Evolutionary conservation across 2,888 invertebrate species (phyloP), one percentile per base, ranked within the genome.

Genomic region (Rhamphomyia laevipes): DNA sequence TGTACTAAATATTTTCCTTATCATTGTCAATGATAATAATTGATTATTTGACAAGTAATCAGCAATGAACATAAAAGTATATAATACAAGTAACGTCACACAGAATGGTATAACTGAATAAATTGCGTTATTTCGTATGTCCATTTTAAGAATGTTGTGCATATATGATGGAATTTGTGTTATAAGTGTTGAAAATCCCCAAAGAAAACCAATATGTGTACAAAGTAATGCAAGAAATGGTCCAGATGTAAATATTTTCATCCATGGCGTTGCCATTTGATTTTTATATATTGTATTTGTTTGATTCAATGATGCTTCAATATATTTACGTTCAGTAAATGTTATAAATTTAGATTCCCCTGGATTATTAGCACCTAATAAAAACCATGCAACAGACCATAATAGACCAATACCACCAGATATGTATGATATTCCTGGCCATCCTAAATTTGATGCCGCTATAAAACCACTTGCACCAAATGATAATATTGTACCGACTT

Each of bases 91-190:
- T 67, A 75, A 86, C 73, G 86, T 84, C 0, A 77, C 75, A 17
- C 86, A 67, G 63, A 89, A 88, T 0, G 86, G 86, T 23, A 85
- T 62, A 0, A 84, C 78, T 0, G 85, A 85, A 0, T 84, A 63
- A 7, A 80, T 57, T 4, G 84, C 83, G 58, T 83, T 84, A 76
- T 77, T 70, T 64, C 82, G 78, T 18, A 89, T 82, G 49, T 87
- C 74, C 58, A 81, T 84, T 46, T 76, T 72, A 2, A 89, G 74
- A 4, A 87, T 80, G 43, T 78, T 76, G 57, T 77, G 78, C 78
- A 90, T 82, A 63, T 87, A 90, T 0, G 82, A 77, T 0, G 90
- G 89, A 60, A 86, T 82, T 65, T 89, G 83, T 0, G 88, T 87
- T 1, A 89, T 73, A 21, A 90, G 70, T 23, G 86, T 87, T 83